Conservation (phyloP, 2,888 invertebrate genomes). For the Megalurothrips usitatus region DNA sequence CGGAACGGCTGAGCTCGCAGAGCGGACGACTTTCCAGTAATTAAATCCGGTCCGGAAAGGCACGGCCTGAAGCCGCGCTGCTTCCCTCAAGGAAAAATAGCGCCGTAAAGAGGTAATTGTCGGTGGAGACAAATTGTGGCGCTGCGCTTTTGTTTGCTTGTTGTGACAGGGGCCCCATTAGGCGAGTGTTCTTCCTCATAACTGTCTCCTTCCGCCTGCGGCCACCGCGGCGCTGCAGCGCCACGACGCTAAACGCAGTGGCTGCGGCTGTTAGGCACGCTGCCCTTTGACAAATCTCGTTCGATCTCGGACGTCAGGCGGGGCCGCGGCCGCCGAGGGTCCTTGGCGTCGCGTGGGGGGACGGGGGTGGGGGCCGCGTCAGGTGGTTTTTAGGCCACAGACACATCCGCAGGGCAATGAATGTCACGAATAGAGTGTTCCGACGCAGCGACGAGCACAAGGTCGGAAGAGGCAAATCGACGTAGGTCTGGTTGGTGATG, state of each 20-base stretch:
- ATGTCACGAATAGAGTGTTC: no score
- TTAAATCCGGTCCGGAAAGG: conserved; percentile 7
- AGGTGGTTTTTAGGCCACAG: no score
- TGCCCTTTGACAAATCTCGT: not conserved
- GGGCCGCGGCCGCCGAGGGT: no score
- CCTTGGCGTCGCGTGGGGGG: no score
- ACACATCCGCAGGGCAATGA: no score
- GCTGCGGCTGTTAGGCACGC: not conserved
- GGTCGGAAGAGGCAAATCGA: no score
- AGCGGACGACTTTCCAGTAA: not conserved
- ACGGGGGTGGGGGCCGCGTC: no score
- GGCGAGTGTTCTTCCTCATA: conserved; percentile 14
- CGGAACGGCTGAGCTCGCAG: not conserved
- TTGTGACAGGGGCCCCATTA: conserved; percentile 16
- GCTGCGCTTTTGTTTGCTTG: conserved; percentile 18
- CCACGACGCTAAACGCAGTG: not conserved
- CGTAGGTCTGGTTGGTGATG: no score
- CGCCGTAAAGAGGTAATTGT: conserved; percentile 9
- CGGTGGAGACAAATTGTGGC: conserved; percentile 15
- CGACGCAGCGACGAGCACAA: no score
- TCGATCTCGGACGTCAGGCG: no score
- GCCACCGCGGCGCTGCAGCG: not conserved
- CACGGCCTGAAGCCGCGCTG: not conserved
- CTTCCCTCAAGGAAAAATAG: conserved; percentile 4
- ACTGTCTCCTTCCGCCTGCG: conserved; percentile 3